Evolutionary conservation across 2,888 invertebrate genomes (phyloP).

Genomic region (Lasioglossum oenotherae): DNA sequence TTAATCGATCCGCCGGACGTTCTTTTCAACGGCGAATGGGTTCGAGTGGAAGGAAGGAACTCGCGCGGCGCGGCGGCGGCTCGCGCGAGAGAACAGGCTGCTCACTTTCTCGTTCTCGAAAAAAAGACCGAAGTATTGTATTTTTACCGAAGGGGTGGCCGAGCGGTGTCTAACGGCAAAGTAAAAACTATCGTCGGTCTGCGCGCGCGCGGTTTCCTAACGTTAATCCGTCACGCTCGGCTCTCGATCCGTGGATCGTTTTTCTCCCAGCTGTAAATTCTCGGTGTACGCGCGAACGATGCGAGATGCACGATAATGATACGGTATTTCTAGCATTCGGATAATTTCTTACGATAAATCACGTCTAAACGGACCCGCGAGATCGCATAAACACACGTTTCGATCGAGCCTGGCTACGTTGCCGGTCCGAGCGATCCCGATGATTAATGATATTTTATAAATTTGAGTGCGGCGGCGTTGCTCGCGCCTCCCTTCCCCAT

Average conservation of each 20-base stretch:
- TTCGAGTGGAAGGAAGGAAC: slow-evolving; percentile 33
- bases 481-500: slow-evolving; percentile 43
- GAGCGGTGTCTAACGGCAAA: not conserved
- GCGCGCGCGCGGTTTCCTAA: slow-evolving; percentile 8
- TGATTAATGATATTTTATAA: slow-evolving; percentile 78
- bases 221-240: slow-evolving; percentile 61
- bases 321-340: slow-evolving; percentile 84
- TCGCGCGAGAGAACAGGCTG: not conserved
- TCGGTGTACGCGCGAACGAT: slow-evolving; percentile 54
- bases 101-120: not conserved
- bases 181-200: not conserved
- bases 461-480: slow-evolving; percentile 58
- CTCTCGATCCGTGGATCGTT: slow-evolving; percentile 46
- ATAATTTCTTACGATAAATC: slow-evolving; percentile 84
- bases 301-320: slow-evolving; percentile 80
- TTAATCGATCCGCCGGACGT: slow-evolving; percentile 60
- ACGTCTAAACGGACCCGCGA: slow-evolving; percentile 79
- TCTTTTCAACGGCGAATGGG: slow-evolving; percentile 47
- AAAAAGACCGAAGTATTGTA: not conserved
- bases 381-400: slow-evolving; percentile 82
- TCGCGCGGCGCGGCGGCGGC: not conserved
- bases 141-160: slow-evolving; percentile 24
- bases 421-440: slow-evolving; percentile 53
- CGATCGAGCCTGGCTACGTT: slow-evolving; percentile 67
- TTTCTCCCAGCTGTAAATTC: slow-evolving; percentile 65